A percentile compares a stretch with the other conserved stretches of the same genome.
phyloP scores from a whole-genome alignment of 2,113 vertebrate genomes.

The Xiphophorus maculatus region DNA sequence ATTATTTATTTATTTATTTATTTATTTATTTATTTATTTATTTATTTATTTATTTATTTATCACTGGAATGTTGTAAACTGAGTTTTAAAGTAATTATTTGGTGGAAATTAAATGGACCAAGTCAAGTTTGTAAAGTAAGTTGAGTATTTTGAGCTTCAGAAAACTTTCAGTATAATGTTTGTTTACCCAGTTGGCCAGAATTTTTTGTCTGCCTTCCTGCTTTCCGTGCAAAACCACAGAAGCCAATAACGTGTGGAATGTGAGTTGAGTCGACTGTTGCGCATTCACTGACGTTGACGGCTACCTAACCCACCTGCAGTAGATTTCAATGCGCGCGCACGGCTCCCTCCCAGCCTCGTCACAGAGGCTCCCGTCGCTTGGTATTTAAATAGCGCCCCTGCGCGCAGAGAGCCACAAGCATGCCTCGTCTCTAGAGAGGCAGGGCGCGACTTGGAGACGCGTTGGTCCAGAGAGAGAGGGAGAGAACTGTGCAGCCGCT shows the following conservation, averaged over 20 bases:
- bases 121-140: too few species aligned
- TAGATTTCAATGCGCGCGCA: constrained; percentile 83
- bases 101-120: too few species aligned
- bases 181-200: too few species aligned
- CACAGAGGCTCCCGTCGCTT: constrained; percentile 68
- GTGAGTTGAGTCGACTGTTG: constrained; percentile 26
- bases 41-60: too few species aligned
- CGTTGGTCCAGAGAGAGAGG: constrained; percentile 19
- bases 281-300: constrained; percentile 66
- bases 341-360: constrained; percentile 76
- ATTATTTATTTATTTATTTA: too few species aligned
- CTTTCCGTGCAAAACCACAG: not conserved
- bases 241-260: constrained; percentile 1
- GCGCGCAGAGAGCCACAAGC: constrained; percentile 51
- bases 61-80: too few species aligned
- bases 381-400: constrained; percentile 78
- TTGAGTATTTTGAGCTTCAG: too few species aligned
- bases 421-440: constrained; percentile 65
- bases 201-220: not conserved
- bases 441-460: constrained; percentile 68
- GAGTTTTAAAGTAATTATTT: too few species aligned
- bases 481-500: constrained; percentile 33
- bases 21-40: too few species aligned
- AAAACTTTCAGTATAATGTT: too few species aligned
- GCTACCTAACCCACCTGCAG: constrained; percentile 80